These are phyloP conservation scores for Oplegnathus fasciatus DNA, from an alignment of 2,113 vertebrate species.

Conservation along the genomic window DNA sequence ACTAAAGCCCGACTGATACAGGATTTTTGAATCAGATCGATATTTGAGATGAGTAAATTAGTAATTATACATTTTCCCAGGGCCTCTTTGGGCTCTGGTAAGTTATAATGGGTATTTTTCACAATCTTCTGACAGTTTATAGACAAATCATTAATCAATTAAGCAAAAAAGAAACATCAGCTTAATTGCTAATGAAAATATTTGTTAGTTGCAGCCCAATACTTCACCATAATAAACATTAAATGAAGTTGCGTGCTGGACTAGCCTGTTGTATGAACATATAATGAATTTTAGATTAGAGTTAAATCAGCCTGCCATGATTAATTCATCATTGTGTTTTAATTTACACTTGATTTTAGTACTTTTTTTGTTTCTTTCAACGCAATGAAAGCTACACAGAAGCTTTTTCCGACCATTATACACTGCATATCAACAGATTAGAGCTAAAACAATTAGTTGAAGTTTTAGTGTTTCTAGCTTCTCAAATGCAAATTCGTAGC, in stretches of 20 bases:
- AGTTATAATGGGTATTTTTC: no score
- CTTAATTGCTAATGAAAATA: no score
- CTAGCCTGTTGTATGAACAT: not conserved
- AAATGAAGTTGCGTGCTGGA: not conserved
- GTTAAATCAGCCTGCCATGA: not conserved
- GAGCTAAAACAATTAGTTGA: not conserved
- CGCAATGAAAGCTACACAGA: not conserved
- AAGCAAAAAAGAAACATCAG: no score
- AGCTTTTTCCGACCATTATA: not conserved
- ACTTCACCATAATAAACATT: not conserved
- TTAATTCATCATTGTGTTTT: not conserved
- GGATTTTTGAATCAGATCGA: not conserved
- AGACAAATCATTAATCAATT: no score
- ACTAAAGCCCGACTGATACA: not conserved
- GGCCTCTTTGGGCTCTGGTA: no score
- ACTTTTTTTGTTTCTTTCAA: not conserved
- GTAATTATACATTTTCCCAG: no score
- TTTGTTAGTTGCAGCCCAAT: no score
- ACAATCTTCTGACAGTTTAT: no score
- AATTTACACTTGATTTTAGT: not conserved
- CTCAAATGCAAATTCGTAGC: not conserved
- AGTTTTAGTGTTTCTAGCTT: no score
- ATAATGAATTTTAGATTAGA: constrained; percentile 4
- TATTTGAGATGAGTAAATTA: not conserved
- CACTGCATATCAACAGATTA: not conserved